Evolutionary conservation across 2,113 vertebrate species (phyloP), one percentile per base, ranked within the genome.

Genomic region (Antigone vipio): DNA sequence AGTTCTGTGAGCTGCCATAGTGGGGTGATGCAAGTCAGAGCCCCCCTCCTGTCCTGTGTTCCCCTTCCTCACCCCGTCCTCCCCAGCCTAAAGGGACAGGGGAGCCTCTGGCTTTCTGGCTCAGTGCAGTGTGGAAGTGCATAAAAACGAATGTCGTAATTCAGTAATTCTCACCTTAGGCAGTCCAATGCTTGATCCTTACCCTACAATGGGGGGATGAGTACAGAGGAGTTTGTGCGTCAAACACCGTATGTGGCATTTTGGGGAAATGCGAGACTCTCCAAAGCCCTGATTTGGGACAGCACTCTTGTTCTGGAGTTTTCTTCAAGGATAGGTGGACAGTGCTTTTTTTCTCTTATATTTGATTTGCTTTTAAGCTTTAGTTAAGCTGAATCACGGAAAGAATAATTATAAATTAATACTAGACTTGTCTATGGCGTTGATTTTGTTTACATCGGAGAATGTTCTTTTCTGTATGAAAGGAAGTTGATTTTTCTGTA

Each of bases 11-110:
- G 27, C 32, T 89, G 34, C 42, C 4, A 1, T 26, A 13, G 24
- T 64, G 67, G 17, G 18, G 10, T 59, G 55, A 45, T 44, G 50
- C 24, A 26, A 40, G 11, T 50, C 32, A 26, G 34, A 55, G 2
- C 29, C 34, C 11, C 12, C 6, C 18, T 52, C 23, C 71, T 0
- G 0, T 22, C 24, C 30, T 50, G 8, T 68, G 62, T 11, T 62
- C 16, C 8, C n/a, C 24, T 45, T n/a, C 24, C 60, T 71, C 11
- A 26, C 8, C 49, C 32, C 0, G 0, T 45, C 29, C 7, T 75
- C 27, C 27, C 5, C 73, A 45, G 42, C 17, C 42, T 55, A 1
- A 27, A 45, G 50, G 53, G 24, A 13, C 56, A 32, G 29, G 19
- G 34, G 32, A 83, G 9, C 30, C 17, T 72, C 32, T 72, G 58